phyloP scores from a whole-genome alignment of 2,888 invertebrate genomes.

The Amiota minor region DNA sequence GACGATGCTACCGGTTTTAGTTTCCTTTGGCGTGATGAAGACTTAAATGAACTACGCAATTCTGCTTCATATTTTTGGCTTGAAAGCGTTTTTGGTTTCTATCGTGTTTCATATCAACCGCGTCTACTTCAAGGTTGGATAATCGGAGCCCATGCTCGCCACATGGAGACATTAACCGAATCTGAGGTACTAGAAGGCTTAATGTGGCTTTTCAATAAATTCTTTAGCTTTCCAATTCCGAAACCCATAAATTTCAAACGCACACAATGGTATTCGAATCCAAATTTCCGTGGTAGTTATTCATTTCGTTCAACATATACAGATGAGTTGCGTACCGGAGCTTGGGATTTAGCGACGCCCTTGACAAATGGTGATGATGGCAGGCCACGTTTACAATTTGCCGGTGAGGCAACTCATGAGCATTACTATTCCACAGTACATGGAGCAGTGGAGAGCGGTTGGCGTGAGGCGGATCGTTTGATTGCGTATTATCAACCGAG shows the following conservation, averaged over 20 bases:
- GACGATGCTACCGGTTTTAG: constrained; percentile 74
- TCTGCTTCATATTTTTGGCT: constrained; percentile 75
- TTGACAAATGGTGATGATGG: constrained; percentile 61
- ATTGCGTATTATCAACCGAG: constrained; percentile 65
- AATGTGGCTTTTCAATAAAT: constrained; percentile 64
- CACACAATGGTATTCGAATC: constrained; percentile 80
- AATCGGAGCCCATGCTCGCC: constrained; percentile 77
- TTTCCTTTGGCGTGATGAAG: constrained; percentile 76
- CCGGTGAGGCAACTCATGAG: constrained; percentile 80
- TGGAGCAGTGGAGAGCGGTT: constrained; percentile 83
- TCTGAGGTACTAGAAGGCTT: constrained; percentile 68
- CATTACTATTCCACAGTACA: constrained; percentile 81
- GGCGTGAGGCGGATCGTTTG: constrained; percentile 81
- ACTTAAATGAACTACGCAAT: constrained; percentile 61
- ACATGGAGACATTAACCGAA: constrained; percentile 78
- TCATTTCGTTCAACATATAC: constrained; percentile 77
- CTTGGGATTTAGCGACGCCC: constrained; percentile 76
- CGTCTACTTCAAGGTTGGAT: constrained; percentile 81
- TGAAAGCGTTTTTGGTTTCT: constrained; percentile 79
- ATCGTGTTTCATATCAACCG: constrained; percentile 78
- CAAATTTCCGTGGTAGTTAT: constrained; percentile 79
- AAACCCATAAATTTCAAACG: constrained; percentile 69
- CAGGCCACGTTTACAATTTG: constrained; percentile 78
- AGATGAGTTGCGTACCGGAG: constrained; percentile 76
- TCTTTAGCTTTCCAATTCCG: constrained; percentile 58